A percentile compares a stretch with the other conserved stretches of the same genome.
phyloP scores from a whole-genome alignment of 2,888 invertebrate genomes.

The Drosophila vallismaia region DNA sequence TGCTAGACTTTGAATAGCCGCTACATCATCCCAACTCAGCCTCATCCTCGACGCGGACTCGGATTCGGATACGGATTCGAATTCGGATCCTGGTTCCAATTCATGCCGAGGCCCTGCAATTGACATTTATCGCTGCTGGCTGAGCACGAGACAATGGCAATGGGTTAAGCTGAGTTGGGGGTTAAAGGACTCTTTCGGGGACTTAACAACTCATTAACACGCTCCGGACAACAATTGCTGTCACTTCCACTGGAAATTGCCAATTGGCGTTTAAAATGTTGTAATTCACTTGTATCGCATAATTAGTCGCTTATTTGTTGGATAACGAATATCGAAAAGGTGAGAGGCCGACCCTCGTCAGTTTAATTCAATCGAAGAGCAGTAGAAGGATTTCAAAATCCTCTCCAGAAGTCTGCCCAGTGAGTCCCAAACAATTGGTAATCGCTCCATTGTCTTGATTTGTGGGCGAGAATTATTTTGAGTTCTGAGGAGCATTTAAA shows the following conservation, averaged over 20 bases:
- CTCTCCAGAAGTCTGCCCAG: background rate
- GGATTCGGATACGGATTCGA: background rate
- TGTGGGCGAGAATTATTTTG: background rate
- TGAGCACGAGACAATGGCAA: slow-evolving; percentile 40
- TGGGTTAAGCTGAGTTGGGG: slow-evolving; percentile 9
- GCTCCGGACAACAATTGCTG: slow-evolving; percentile 58
- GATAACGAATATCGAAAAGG: slow-evolving; percentile 18
- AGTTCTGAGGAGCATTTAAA: background rate
- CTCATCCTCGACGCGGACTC: slow-evolving; percentile 16
- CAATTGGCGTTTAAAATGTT: slow-evolving; percentile 50
- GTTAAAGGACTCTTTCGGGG: slow-evolving; percentile 47
- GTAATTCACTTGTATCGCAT: slow-evolving; percentile 53
- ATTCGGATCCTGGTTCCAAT: background rate
- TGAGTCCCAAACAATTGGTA: background rate
- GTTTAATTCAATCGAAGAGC: slow-evolving; percentile 45
- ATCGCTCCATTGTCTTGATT: slow-evolving; percentile 28
- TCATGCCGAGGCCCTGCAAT: slow-evolving; percentile 53
- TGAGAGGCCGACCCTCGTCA: slow-evolving; percentile 54
- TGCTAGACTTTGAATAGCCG: slow-evolving; percentile 44
- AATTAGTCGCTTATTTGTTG: slow-evolving; percentile 51
- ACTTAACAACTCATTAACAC: slow-evolving; percentile 77
- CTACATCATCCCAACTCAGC: slow-evolving; percentile 10
- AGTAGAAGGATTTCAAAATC: slow-evolving; percentile 1
- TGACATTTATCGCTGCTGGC: slow-evolving; percentile 74
- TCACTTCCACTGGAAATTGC: slow-evolving; percentile 46